Evolutionary conservation across 2,797 vertebrate genomes (phyloP).

Genomic region (Hapalemur alaotrensis): DNA sequence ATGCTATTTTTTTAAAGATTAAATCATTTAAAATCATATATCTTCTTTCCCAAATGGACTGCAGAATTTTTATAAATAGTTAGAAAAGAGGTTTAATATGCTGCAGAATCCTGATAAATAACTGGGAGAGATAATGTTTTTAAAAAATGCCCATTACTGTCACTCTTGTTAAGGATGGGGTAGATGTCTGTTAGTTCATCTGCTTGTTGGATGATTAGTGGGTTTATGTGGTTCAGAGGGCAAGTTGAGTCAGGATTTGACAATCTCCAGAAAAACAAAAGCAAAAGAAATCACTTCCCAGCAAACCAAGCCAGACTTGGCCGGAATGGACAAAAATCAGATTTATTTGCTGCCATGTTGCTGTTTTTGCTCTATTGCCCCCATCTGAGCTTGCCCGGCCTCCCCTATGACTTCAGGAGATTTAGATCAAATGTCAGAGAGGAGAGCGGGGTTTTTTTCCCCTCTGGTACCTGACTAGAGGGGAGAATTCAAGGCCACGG

Average conservation of each 20-base stretch:
- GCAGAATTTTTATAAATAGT: constrained; percentile 38
- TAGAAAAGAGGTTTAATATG: constrained; percentile 22
- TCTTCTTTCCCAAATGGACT: constrained; percentile 33
- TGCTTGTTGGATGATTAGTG: neutral
- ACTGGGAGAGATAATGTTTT: neutral
- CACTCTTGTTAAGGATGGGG: neutral
- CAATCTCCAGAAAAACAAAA: constrained; percentile 45
- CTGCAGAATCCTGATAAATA: constrained; percentile 43
- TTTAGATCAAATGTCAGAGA: constrained; percentile 66
- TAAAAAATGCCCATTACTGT: constrained; percentile 13
- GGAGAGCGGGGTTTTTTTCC: neutral
- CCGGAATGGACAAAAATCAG: neutral
- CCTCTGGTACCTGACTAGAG: constrained; percentile 46
- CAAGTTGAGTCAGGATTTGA: constrained; percentile 50
- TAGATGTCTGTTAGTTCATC: neutral
- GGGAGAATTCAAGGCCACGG: constrained; percentile 53
- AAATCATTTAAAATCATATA: constrained; percentile 48
- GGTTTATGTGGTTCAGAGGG: constrained; percentile 10
- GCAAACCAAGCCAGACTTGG: neutral
- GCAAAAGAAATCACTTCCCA: neutral
- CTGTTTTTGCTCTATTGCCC: neutral
- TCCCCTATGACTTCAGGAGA: constrained; percentile 42
- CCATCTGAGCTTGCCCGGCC: neutral
- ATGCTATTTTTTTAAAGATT: constrained; percentile 51
- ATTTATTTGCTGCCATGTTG: constrained; percentile 1